Evolutionary conservation across 2,113 vertebrate genomes (phyloP), one percentile per base, ranked within the genome.

Genomic region (Corythornis cristatus): DNA sequence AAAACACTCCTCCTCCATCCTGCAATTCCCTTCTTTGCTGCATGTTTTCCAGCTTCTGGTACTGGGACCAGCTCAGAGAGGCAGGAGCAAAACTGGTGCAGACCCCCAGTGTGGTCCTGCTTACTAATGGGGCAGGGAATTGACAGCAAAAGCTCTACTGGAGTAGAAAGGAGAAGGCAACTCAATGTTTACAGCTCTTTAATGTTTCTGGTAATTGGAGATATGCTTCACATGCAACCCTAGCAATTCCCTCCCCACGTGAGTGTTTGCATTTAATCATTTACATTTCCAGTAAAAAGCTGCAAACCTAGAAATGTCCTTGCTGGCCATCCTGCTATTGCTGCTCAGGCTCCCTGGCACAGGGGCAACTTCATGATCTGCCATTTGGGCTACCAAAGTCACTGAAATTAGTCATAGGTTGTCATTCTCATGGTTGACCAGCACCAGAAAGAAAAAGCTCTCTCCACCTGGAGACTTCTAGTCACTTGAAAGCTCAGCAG

Each of bases 101-200:
- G 25, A 9, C 50, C 13, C 12, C 11, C 3, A 3, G 4, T 0
- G 0, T 0, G 0, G 13, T 58, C 40, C 67, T 22, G 15, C 33
- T 28, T 72, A 43, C 10, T 68, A 48, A 54, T 0, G 0, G 14
- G 15, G 23, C 5, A 61, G 10, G 23, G 42, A 50, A 70, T 66
- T 26, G 46, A 13, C 46, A 83, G 54, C 10, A 83, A 67, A 68
- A 70, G 21, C 21, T 62, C 73, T 77, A 5, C 18, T 40, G 10
- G 4, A 28, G 37, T 6, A 80, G 37, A 31, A 58, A 81, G 6
- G 3, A 11, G 40, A 64, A 72, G 42, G 6, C 86, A 68, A 76
- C 6, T 54, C 57, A 42, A 1, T 54, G 45, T 33, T 75, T 53
- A 60, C 8, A 70, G 10, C 18, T 65, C 21, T 37, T 37, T 37